These are phyloP conservation scores for Megalops cyprinoides DNA, from an alignment of 2,797 vertebrate species.

Conservation along the genomic window DNA sequence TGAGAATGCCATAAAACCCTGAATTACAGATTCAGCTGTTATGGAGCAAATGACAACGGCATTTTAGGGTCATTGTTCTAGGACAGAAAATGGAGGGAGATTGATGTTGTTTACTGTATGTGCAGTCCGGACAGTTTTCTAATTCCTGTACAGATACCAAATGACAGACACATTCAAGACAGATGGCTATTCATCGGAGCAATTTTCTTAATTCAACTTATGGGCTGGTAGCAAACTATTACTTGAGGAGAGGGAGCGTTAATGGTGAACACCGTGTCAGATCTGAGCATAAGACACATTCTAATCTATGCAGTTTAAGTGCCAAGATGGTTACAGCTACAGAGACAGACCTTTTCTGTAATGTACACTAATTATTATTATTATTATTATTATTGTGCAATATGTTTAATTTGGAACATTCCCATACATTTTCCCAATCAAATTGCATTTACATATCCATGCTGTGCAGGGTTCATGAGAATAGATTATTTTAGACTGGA, in stretches of 20 bases:
- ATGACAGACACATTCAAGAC: background rate
- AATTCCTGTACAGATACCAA: background rate
- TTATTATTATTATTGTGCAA: background rate
- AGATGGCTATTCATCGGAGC: background rate
- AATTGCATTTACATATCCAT: background rate
- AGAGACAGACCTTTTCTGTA: background rate
- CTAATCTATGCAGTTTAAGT: background rate
- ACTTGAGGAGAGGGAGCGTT: too few relatives aligned
- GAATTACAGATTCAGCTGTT: background rate
- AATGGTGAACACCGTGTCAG: too few relatives aligned
- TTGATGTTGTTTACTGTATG: slow-evolving; percentile 2
- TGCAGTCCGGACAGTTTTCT: background rate
- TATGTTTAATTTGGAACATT: background rate
- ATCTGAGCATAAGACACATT: too few relatives aligned
- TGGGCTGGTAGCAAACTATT: too few relatives aligned
- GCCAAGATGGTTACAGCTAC: background rate
- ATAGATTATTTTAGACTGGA: background rate
- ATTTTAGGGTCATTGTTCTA: background rate
- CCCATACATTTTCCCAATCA: background rate
- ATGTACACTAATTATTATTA: background rate
- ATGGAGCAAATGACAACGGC: too few relatives aligned
- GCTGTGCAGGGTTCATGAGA: background rate
- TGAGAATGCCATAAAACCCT: background rate
- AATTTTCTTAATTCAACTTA: background rate
- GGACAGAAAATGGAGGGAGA: background rate